Evolutionary conservation across 2,888 invertebrate species (phyloP), one percentile per base, ranked within the genome.

Genomic region (Melolontha melolontha): DNA sequence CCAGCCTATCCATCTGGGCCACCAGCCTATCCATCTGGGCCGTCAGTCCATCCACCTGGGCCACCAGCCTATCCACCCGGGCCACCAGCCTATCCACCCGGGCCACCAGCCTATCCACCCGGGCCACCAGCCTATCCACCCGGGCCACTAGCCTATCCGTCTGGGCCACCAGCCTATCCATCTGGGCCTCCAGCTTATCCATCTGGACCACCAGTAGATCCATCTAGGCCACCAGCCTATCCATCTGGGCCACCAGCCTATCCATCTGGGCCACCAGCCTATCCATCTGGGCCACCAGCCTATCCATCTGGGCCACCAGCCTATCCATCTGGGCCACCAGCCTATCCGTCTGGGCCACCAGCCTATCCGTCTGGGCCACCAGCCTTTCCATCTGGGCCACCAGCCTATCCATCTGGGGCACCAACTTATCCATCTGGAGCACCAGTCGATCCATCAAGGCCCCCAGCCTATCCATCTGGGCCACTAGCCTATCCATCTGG

Each of bases 391-490:
- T n/a, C n/a, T n/a, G n/a, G n/a, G n/a, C n/a, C n/a, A n/a, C n/a
- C n/a, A n/a, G 50, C 66, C 51, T 63, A 44, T 39, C 27, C 6
- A 41, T 65, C 67, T 54, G 69, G 69, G 16, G 16, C 29, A 10
- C 49, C 59, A 40, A 59, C 59, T n/a, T 66, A 64, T 64, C 49
- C 17, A 34, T 41, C 57, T 11, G 68, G 67, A 42, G 29, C 39
- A 29, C 27, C 51, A 27, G 66, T 27, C 6, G 42, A 57, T 57
- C 40, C 16, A 0, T 41, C 55, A 27, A 50, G 49, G 11, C 29
- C 12, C 27, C 55, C 44, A 22, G 64, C 55, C 5, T 64, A 67
- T 49, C 55, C 39, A 14, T 54, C 47, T 17, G 74, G 74, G 14
- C 11, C 34, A 16, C 62, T 47, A 47, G 49, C 27, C 2, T 27